These are phyloP conservation scores for Trachymyrmex cornetzi DNA, from an alignment of 1,140 invertebrate genomes.

Conservation along the genomic window DNA sequence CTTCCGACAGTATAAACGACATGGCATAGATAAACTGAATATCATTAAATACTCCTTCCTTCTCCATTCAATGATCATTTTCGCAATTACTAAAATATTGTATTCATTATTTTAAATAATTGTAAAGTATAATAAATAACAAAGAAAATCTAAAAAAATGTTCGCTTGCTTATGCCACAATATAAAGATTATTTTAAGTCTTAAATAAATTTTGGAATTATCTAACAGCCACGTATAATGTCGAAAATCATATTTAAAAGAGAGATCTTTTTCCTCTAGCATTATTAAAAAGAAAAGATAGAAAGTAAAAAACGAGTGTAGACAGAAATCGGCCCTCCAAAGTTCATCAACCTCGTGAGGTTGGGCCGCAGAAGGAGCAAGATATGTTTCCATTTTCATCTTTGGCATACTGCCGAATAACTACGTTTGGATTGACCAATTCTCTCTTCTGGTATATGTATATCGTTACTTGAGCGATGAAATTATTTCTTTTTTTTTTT, in stretches of 20 bases:
- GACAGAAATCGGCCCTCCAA: constrained; percentile 64
- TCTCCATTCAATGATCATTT: background rate
- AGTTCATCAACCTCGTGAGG: constrained; percentile 76
- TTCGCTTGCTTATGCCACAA: background rate
- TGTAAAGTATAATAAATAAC: background rate
- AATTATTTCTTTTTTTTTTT: constrained; percentile 37
- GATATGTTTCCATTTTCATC: constrained; percentile 86
- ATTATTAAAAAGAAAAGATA: constrained; percentile 16
- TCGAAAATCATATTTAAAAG: constrained; percentile 43
- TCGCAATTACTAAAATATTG: background rate
- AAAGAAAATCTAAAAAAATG: background rate
- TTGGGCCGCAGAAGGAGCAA: constrained; percentile 73
- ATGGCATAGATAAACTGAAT: background rate
- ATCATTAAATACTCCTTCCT: background rate
- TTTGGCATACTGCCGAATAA: constrained; percentile 81
- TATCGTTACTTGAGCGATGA: constrained; percentile 55
- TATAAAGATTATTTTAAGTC: background rate
- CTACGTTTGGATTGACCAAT: constrained; percentile 65
- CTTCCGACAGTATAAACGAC: background rate
- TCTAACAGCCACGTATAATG: constrained; percentile 44
- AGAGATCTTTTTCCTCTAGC: background rate
- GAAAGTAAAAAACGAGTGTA: constrained; percentile 33
- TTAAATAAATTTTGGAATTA: constrained; percentile 59
- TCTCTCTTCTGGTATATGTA: constrained; percentile 34
- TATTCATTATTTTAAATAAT: background rate